Conservation (phyloP, 2,888 invertebrate species). For the Coleophora deauratella region DNA sequence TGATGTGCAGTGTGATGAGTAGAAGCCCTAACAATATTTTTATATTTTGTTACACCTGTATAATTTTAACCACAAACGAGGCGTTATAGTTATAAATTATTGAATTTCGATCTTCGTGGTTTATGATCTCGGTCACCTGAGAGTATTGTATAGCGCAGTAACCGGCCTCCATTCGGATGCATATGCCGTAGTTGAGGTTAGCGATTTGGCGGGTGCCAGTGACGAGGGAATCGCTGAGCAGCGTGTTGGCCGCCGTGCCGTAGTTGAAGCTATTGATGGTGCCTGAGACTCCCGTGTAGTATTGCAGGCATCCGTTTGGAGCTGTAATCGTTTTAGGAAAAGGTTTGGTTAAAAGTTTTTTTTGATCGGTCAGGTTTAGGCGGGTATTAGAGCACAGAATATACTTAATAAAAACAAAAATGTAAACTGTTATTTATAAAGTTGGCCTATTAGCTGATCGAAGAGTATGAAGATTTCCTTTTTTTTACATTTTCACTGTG, state of each 20-base stretch:
- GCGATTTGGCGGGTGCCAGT: conserved; percentile 82
- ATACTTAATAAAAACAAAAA: no score
- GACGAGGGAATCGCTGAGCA: conserved; percentile 66
- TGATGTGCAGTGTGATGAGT: no score
- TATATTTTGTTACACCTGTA: no score
- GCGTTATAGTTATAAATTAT: no score
- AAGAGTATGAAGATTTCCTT: no score
- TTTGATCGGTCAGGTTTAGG: background rate
- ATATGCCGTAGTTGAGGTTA: conserved; percentile 84
- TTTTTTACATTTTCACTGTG: no score
- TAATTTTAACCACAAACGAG: no score
- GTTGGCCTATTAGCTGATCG: no score
- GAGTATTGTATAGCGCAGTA: conserved; percentile 82
- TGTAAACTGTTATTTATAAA: no score
- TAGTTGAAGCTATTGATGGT: conserved; percentile 85
- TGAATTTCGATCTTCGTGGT: no score
- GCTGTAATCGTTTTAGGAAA: conserved; percentile 57
- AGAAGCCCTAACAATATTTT: no score
- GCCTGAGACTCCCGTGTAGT: conserved; percentile 76
- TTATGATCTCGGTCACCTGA: conserved; percentile 78
- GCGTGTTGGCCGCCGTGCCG: conserved; percentile 75
- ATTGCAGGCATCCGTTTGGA: conserved; percentile 86
- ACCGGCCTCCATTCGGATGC: conserved; percentile 81
- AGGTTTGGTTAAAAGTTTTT: background rate
- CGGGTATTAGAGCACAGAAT: no score